Base-by-base conservation (phyloP, 1,140 invertebrate species). In the Aporrectodea caliginosa region DNA sequence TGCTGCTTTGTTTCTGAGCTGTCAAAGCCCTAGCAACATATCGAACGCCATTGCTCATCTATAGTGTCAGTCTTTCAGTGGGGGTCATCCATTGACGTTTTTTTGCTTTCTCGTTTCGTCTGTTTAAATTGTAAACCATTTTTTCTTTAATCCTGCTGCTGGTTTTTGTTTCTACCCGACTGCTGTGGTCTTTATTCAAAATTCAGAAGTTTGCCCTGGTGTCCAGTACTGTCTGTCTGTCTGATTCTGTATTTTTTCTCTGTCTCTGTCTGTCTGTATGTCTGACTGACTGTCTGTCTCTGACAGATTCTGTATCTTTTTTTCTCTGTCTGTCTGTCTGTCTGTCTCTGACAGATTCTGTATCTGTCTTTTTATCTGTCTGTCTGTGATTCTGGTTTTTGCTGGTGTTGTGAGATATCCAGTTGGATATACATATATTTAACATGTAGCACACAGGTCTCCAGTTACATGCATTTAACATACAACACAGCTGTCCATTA, bases 181-280 rank as follows among this genome's bases (percentile, higher is more conserved):
- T 77, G 27, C 77, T 12, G 76, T 2, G 76, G 35, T 77, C 35
- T 77, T 14, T 75, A 30, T 77, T 1, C 34, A 27, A 32, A 14
- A 77, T 1, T 77, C 74, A 77, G 30, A 77, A 1, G 76, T 22
- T 77, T 27, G 76, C 6, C 69, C 22, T 80, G 16, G 69, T 2
- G 76, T 6, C 70, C 16, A 77, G 14, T n/a, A 77, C 14, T 80
- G 35, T 80, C 6, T 80, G 35, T 80, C 69, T 80, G 74, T 77
- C 16, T 77, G 35, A 77, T 16, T 77, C 2, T 80, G 14, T 77
- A 12, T 77, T 27, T n/a, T 76, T 35, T 80, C 35, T 80, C 14
- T 80, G n/a, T 77, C 2, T 80, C 35, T 80, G 12, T 80, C 35
- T 80, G 14, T 80, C 35, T 80, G 74, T 80, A 22, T 80, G 14